Percentiles rank a stretch among this genome's conserved stretches.
Conservation (phyloP, 2,888 invertebrate species). For the Spatulosminthurus flaviceps region DNA sequence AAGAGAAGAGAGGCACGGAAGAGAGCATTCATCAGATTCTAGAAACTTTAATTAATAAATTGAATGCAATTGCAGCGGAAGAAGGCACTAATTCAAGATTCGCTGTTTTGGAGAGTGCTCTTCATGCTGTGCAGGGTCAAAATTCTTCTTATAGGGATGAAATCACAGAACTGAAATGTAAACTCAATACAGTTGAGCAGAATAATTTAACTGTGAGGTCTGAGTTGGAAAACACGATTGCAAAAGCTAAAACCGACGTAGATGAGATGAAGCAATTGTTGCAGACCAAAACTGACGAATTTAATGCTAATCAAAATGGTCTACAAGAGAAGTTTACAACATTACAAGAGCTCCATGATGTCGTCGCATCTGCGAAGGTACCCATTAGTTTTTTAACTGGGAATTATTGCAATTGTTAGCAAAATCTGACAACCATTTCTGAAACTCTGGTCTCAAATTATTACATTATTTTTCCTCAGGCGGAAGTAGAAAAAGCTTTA, state of each 20-base stretch:
- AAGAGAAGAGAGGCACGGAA: conserved; percentile 53
- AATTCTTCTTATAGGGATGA: conserved; percentile 54
- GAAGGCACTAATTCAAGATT: conserved; percentile 16
- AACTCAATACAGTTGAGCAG: conserved; percentile 21
- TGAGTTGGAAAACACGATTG: conserved; percentile 3
- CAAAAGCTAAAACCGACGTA: background rate
- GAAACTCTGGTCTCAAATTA: background rate
- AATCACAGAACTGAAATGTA: conserved; percentile 46
- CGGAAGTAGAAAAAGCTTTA: conserved; percentile 45
- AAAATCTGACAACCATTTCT: too few relatives aligned
- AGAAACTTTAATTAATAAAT: conserved; percentile 50
- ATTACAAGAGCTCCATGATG: conserved; percentile 50
- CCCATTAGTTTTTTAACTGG: too few relatives aligned
- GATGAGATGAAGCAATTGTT: conserved; percentile 28
- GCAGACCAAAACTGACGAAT: conserved; percentile 43
- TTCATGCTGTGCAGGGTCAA: conserved; percentile 57
- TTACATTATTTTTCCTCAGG: background rate
- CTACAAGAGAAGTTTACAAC: conserved; percentile 46
- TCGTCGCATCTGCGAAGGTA: conserved; percentile 40
- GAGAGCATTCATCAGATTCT: conserved; percentile 52
- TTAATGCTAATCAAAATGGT: conserved; percentile 39
- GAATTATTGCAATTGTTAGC: too few relatives aligned
- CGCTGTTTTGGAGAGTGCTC: conserved; percentile 50
- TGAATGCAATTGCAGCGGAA: conserved; percentile 46
- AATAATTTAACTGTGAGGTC: conserved; percentile 19